These are phyloP conservation scores for Eudasyphora cyanicolor DNA, from an alignment of 2,888 invertebrate genomes.

Conservation along the genomic window DNA sequence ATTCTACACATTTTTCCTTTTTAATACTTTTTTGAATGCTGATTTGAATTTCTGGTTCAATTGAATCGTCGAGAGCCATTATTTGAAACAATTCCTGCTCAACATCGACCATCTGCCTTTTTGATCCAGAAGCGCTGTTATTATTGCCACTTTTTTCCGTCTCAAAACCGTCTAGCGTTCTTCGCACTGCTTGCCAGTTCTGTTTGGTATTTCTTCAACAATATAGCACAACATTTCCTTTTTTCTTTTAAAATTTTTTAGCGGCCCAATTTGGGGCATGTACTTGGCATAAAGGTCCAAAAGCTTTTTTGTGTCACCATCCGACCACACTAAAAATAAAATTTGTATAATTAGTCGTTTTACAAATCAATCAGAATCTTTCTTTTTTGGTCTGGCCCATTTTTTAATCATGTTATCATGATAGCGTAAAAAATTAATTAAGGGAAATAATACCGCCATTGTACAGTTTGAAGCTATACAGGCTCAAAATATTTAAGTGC, in stretches of 20 bases:
- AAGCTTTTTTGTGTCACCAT: conserved; percentile 24
- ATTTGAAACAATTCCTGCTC: conserved; percentile 38
- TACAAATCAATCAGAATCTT: too few species aligned
- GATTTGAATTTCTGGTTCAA: conserved; percentile 35
- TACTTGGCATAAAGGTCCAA: conserved; percentile 28
- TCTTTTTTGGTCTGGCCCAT: too few species aligned
- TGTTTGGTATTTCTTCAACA: conserved; percentile 13
- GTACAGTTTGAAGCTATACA: too few species aligned
- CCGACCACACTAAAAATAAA: conserved; percentile 38
- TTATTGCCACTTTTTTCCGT: conserved; percentile 39
- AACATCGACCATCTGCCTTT: conserved; percentile 32
- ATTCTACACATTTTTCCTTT: not conserved
- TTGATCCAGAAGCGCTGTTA: conserved; percentile 16
- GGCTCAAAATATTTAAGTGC: too few species aligned
- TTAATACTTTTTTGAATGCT: conserved; percentile 38
- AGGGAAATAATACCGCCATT: too few species aligned
- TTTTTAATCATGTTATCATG: too few species aligned
- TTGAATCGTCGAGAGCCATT: conserved; percentile 31
- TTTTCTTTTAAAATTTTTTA: conserved; percentile 39
- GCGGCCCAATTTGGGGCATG: conserved; percentile 36
- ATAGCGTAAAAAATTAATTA: too few species aligned
- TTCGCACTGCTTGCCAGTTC: conserved; percentile 38
- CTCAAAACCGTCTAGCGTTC: conserved; percentile 43
- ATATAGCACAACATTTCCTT: conserved; percentile 50
- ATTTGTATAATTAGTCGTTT: too few species aligned